These are phyloP conservation scores for Furcifer pardalis DNA, from an alignment of 2,797 vertebrate genomes.

Conservation along the genomic window DNA sequence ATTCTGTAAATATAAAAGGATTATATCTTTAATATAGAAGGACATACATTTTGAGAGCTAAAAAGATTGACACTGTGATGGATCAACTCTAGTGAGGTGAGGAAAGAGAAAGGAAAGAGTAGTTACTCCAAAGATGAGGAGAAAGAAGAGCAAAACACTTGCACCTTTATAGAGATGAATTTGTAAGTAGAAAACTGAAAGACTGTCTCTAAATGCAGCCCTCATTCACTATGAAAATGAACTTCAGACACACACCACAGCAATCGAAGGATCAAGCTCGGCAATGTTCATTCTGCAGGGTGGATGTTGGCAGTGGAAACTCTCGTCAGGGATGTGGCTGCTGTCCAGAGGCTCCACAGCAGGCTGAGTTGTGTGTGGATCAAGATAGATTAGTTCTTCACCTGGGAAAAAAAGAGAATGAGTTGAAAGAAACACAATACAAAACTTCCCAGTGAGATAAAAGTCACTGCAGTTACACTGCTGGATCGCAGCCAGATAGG, in stretches of 20 bases:
- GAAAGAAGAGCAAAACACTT: background rate
- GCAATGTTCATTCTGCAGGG: conserved; percentile 96
- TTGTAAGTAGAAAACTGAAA: background rate
- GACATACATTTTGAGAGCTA: background rate
- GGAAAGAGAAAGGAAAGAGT: background rate
- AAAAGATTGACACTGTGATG: background rate
- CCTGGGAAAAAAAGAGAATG: conserved; percentile 75
- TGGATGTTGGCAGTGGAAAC: conserved; percentile 96
- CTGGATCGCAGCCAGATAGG: background rate
- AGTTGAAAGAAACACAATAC: conserved; percentile 2
- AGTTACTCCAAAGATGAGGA: too few species aligned
- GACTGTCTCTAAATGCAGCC: background rate
- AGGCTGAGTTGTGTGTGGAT: conserved; percentile 95
- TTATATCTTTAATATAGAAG: background rate
- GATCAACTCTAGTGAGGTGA: background rate
- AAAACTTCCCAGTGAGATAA: background rate
- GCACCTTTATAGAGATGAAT: background rate
- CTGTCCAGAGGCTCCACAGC: conserved; percentile 84
- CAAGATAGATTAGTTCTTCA: conserved; percentile 95
- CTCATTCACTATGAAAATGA: background rate
- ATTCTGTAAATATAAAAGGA: background rate
- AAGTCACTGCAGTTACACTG: background rate
- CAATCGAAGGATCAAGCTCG: conserved; percentile 96
- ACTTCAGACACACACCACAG: conserved; percentile 78
- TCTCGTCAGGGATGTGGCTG: conserved; percentile 85